These are phyloP conservation scores for Synanthedon andrenaeformis DNA, from an alignment of 2,888 invertebrate genomes.

Conservation along the genomic window DNA sequence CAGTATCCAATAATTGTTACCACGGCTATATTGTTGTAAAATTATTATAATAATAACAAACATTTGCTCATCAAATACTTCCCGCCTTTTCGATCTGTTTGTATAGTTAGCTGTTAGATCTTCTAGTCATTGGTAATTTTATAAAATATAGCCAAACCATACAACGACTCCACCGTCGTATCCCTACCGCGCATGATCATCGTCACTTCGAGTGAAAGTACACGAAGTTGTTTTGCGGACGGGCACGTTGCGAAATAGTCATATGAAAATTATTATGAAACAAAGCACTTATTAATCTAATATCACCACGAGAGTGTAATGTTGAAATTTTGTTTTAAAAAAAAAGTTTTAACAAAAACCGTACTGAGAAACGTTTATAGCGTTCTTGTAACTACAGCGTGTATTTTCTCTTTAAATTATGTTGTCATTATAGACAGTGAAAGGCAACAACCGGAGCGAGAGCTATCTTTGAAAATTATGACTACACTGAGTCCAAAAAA, in stretches of 20 bases:
- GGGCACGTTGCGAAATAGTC: conserved; percentile 1
- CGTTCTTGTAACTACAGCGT: not conserved
- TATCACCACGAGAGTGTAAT: too few relatives aligned
- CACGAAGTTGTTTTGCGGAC: conserved; percentile 11
- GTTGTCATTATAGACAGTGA: conserved; percentile 61
- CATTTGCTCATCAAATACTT: conserved; percentile 63
- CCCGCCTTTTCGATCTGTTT: conserved; percentile 60
- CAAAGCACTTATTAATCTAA: too few relatives aligned
- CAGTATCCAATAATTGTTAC: conserved; percentile 28
- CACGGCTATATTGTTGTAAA: conserved; percentile 49
- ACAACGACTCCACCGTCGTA: conserved; percentile 16
- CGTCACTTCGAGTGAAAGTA: conserved; percentile 29
- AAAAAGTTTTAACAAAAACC: too few relatives aligned
- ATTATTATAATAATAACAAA: conserved; percentile 35
- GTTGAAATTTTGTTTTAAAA: too few relatives aligned
- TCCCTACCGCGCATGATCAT: conserved; percentile 37
- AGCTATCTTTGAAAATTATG: not conserved
- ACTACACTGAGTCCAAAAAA: not conserved
- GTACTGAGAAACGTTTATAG: too few relatives aligned
- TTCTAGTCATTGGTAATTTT: conserved; percentile 40
- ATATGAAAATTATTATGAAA: too few relatives aligned
- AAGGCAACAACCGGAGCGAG: conserved; percentile 28
- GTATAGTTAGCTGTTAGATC: conserved; percentile 49
- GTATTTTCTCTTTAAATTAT: conserved; percentile 15
- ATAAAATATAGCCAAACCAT: conserved; percentile 35